Evolutionary conservation across 2,888 invertebrate genomes (phyloP).

Genomic region (Tipula helvola): DNA sequence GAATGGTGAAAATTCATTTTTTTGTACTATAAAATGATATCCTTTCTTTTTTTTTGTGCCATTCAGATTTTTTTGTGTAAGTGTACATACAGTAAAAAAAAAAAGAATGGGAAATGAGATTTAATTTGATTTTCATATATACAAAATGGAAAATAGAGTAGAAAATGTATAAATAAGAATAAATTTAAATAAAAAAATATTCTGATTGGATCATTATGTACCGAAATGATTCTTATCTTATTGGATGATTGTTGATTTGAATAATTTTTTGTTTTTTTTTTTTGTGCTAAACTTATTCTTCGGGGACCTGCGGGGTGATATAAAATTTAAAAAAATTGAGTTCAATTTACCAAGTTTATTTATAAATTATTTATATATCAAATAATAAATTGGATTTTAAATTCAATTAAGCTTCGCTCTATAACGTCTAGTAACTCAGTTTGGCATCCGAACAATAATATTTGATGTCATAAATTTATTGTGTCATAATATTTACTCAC

Average conservation of each 20-base stretch:
- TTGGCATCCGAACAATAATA: background rate
- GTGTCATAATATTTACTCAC: background rate
- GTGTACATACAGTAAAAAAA: background rate
- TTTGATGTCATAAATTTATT: background rate
- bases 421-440: background rate
- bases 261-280: background rate
- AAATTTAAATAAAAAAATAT: background rate
- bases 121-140: background rate
- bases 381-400: background rate
- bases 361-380: too few relatives aligned
- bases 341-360: background rate
- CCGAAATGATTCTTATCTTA: background rate
- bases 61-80: background rate
- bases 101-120: background rate
- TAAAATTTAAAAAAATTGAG: background rate
- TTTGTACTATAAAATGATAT: background rate
- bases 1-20: background rate
- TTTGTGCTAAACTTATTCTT: background rate
- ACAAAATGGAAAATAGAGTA: background rate
- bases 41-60: background rate
- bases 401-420: background rate
- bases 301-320: background rate
- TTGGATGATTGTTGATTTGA: constrained; percentile 4
- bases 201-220: background rate
- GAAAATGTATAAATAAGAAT: background rate